Conservation (phyloP, 2,888 invertebrate species). For the Podabrus alpinus region DNA sequence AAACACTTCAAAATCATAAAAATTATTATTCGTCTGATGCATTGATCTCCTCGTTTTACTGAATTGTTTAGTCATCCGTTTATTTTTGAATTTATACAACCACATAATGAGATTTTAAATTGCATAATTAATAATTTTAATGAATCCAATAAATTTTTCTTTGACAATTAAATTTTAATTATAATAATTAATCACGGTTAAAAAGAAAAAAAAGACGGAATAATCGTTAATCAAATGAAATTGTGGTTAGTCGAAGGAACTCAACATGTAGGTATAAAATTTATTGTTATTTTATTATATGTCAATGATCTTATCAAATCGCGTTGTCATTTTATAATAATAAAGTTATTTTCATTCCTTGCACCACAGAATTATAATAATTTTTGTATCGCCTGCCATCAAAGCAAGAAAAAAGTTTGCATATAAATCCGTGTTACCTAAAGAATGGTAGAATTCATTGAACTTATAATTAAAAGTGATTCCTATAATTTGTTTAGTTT, state of each 20-base stretch:
- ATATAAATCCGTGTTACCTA: background rate
- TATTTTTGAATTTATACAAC: background rate
- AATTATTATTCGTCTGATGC: background rate
- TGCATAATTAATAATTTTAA: background rate
- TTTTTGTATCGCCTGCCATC: too few relatives aligned
- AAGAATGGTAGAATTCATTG: too few relatives aligned
- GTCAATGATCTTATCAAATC: background rate
- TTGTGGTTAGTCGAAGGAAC: background rate
- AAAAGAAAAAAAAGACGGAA: background rate
- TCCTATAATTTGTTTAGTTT: too few relatives aligned
- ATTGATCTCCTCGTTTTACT: background rate
- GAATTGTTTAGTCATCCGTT: background rate
- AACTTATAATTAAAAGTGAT: too few relatives aligned
- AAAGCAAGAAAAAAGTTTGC: too few relatives aligned
- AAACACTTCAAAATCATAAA: background rate
- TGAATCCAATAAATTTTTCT: background rate
- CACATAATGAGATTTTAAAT: background rate
- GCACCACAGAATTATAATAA: background rate
- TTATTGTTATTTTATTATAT: background rate
- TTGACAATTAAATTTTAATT: slow-evolving; percentile 1
- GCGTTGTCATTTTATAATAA: background rate
- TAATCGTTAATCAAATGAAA: background rate
- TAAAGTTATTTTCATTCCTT: background rate
- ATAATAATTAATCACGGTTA: background rate
- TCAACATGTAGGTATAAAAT: background rate